Base-by-base conservation (phyloP, 1,140 invertebrate genomes). In the Bombus balteatus region DNA sequence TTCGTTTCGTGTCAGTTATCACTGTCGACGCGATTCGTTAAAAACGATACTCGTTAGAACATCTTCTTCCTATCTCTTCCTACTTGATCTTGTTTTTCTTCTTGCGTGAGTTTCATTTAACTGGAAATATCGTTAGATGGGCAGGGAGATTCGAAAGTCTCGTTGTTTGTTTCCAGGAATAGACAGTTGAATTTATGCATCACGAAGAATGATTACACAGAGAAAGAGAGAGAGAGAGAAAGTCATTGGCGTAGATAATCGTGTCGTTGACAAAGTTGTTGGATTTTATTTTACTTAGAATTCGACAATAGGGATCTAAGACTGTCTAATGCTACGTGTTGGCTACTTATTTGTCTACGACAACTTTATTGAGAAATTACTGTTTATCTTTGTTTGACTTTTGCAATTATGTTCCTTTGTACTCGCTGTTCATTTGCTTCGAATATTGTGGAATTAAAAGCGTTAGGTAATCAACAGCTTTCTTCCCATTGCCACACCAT, bases 1-100 rank as follows among this genome's bases (percentile, higher is more conserved):
- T 83, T 75, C 43, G 25, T 65, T 25, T n/a, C 25, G 32, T 37
- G 39, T 53, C 80, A 68, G 65, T 83, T 70, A 86, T 83, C 80
- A 78, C 85, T 71, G 62, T 86, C 77, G 68, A 62, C 53, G 85
- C 32, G 89, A 86, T 88, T 90, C 89, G 89, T 90, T 90, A 86
- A 65, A n/a, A 88, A n/a, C 32, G 66, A 66, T 57, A 71, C 74
- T 90, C 83, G 82, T 90, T 88, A 82, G 78, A 39, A 47, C 37
- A 22, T 32, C 28, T 41, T 59, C 62, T 18, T 34, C 15, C 4
- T 25, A 22, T 1, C n/a, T 43, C 68, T 9, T 3, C 37, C 34
- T 65, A 34, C 43, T 18, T 83, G n/a, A 15, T 43, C 28, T 8
- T 9, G 6, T 71, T 12, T 65, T 15, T 34, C n/a, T 25, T 6